Evolutionary conservation across 2,113 vertebrate genomes (phyloP).

Genomic region (Pardalotus punctatus): DNA sequence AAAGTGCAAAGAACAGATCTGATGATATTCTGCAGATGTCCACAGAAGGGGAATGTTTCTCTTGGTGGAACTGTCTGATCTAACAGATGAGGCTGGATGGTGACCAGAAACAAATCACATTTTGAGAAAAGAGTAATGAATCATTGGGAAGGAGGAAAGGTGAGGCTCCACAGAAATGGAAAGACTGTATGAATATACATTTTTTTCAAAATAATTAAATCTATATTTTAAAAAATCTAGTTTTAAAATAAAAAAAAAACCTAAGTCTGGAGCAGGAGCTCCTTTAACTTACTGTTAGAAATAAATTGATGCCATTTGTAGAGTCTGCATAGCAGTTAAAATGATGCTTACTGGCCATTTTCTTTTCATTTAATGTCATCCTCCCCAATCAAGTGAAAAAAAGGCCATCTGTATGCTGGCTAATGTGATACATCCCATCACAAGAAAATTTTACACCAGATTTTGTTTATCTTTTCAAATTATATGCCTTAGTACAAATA

Average conservation of each 20-base stretch:
- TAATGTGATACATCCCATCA: background rate
- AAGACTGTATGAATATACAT: background rate
- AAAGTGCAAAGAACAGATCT: background rate
- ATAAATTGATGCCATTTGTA: background rate
- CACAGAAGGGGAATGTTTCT: background rate
- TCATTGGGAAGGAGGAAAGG: background rate
- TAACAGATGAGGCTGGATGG: background rate
- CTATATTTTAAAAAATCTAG: background rate
- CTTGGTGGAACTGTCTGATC: background rate
- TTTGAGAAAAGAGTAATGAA: background rate
- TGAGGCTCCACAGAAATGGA: background rate
- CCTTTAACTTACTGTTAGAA: background rate
- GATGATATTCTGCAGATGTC: background rate
- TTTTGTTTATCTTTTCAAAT: background rate
- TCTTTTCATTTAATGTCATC: background rate
- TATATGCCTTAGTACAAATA: background rate
- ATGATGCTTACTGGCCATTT: background rate
- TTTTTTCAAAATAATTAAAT: background rate
- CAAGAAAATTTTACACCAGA: background rate
- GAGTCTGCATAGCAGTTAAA: background rate
- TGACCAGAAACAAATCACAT: background rate
- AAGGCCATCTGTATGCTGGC: background rate
- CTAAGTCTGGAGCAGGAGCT: background rate
- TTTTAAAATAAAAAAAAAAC: background rate
- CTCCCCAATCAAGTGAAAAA: accelerated